Evolutionary conservation across 2,797 vertebrate species (phyloP).

Genomic region (Florisuga fusca): DNA sequence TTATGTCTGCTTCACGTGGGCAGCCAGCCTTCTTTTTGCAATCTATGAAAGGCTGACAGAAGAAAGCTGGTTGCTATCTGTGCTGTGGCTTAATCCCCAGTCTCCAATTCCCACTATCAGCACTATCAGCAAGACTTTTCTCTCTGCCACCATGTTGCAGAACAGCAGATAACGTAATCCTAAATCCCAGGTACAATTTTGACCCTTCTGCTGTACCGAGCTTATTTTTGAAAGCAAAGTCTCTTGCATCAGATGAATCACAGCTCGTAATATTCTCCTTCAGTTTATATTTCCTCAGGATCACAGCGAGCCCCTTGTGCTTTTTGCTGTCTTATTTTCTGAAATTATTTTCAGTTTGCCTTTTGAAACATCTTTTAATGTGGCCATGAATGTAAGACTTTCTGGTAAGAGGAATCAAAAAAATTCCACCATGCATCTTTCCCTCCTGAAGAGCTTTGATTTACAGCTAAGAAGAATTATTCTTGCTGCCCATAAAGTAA

Average conservation of each 20-base stretch:
- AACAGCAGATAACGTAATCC: conserved; percentile 73
- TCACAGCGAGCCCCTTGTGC: conserved; percentile 37
- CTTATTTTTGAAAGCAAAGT: conserved; percentile 59
- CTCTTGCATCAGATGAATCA: conserved; percentile 60
- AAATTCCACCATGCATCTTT: conserved; percentile 35
- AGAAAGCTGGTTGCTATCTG: conserved; percentile 54
- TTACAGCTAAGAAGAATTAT: conserved; percentile 54
- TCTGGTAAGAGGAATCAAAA: conserved; percentile 38
- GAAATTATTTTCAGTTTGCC: conserved; percentile 62
- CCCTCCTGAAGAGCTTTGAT: conserved; percentile 58
- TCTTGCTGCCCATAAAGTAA: conserved; percentile 42
- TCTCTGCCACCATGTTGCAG: conserved; percentile 68
- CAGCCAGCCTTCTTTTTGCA: not conserved
- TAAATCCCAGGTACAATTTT: conserved; percentile 68
- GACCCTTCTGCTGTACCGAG: not conserved
- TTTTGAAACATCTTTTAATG: conserved; percentile 43
- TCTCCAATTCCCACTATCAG: conserved; percentile 62
- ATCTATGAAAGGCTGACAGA: conserved; percentile 41
- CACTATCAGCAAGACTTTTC: conserved; percentile 48
- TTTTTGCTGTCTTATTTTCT: conserved; percentile 63
- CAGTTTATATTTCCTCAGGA: conserved; percentile 15
- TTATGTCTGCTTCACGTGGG: conserved; percentile 10
- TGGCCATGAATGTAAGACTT: conserved; percentile 24
- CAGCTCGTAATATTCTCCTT: conserved; percentile 40
- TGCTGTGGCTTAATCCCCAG: conserved; percentile 59